Percentiles rank a stretch among this genome's conserved stretches.
phyloP scores from a whole-genome alignment of 2,888 invertebrate species.

The Falcaria lacertinaria region DNA sequence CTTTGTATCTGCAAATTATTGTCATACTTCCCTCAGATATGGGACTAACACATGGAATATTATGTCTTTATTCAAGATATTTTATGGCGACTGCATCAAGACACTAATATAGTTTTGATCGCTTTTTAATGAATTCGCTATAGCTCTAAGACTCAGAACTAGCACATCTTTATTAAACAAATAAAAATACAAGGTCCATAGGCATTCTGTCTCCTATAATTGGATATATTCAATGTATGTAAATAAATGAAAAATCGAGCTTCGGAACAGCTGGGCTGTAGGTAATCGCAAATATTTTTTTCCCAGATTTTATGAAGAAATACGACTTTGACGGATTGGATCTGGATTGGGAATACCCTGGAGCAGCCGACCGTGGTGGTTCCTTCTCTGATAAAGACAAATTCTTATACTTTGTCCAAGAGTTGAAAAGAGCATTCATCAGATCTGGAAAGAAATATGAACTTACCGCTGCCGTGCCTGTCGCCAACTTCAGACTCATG shows the following conservation, averaged over 20 bases:
- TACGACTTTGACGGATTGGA: slow-evolving; percentile 93
- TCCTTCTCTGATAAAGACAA: slow-evolving; percentile 90
- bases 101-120: too few relatives aligned
- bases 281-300: background rate
- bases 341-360: slow-evolving; percentile 95
- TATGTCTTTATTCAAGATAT: background rate
- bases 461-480: slow-evolving; percentile 93
- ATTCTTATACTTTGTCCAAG: slow-evolving; percentile 90
- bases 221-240: too few relatives aligned
- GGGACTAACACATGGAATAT: slow-evolving; percentile 13
- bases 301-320: slow-evolving; percentile 84
- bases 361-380: slow-evolving; percentile 92
- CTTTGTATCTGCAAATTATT: slow-evolving; percentile 39
- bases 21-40: slow-evolving; percentile 33
- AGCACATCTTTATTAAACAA: too few relatives aligned
- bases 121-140: too few relatives aligned
- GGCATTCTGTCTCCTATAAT: too few relatives aligned
- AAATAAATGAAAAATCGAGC: too few relatives aligned
- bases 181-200: too few relatives aligned
- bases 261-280: too few relatives aligned
- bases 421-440: slow-evolving; percentile 88
- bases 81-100: background rate
- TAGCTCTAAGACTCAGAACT: too few relatives aligned
- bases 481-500: slow-evolving; percentile 91
- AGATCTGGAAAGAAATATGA: slow-evolving; percentile 89